Base-by-base conservation (phyloP, 2,113 vertebrate genomes). In the Eleginops maclovinus region DNA sequence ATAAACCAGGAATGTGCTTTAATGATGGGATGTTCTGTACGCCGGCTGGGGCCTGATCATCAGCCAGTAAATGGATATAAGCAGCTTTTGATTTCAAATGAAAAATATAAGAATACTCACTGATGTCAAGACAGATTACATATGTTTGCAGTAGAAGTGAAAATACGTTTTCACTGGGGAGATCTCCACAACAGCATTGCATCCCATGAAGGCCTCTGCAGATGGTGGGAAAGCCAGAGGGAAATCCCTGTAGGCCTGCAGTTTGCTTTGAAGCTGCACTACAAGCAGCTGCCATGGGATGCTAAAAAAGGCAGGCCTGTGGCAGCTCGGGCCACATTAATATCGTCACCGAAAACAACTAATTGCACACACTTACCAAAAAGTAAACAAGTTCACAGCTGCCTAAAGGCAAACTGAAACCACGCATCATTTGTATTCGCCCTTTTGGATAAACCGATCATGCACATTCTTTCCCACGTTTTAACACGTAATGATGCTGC, bases 171-270 rank as follows among this genome's bases (percentile, higher is more conserved):
- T 70, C 74, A 81, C 64, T 46, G 53, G 72, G 77, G 71, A 87
- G 76, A n/a, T 54, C 82, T 77, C 59, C 78, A 72, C 68, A 82
- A 75, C 64, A 73, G 24, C 72, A 83, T 86, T 63, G 46, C 80
- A 87, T 85, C 80, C 84, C 82, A 70, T 71, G 62, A 78, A 75
- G 77, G 69, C 62, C 67, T 61, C 68, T 77, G 75, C 80, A 89
- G 87, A 92, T 93, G 89, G 87, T 94, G 91, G 92, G 91, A 94
- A 94, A 93, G 78, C 82, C 79, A 89, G 79, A 86, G 65, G 54
- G 75, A 88, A 91, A 87, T 91, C 91, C 89, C 91, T 81, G 58
- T 26, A 86, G 90, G 68, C 83, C 70, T 62, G 13, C 2, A 40
- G 36, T 71, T 76, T 63, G 28, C 84, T 93, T 91, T 92, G 87